Conservation (phyloP, 2,113 vertebrate genomes). For the Arenaria interpres region DNA sequence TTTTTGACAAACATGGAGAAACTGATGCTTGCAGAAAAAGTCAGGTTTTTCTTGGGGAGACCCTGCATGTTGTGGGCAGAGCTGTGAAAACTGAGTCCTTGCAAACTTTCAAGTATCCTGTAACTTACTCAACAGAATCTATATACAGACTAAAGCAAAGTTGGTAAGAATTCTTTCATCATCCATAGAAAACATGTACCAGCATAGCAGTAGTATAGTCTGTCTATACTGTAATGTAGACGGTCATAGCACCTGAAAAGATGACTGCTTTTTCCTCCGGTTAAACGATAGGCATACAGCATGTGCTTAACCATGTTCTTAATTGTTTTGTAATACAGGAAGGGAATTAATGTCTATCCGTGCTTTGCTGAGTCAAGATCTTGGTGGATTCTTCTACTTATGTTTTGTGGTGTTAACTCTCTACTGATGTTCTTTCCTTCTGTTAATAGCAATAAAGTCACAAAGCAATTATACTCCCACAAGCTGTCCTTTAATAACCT, state of each 20-base stretch:
- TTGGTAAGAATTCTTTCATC: neutral
- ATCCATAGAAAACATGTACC: neutral
- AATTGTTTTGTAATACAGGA: neutral
- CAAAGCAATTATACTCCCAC: conserved; percentile 48
- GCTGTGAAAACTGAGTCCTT: neutral
- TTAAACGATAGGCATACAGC: neutral
- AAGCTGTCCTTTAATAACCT: conserved; percentile 52
- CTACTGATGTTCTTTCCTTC: neutral
- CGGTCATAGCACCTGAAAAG: neutral
- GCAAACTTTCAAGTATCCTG: neutral
- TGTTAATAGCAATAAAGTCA: conserved; percentile 38
- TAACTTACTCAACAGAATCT: neutral
- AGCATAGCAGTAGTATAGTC: neutral
- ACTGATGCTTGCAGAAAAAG: neutral
- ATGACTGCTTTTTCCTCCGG: neutral
- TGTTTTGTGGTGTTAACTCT: conserved; percentile 1
- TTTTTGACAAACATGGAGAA: neutral
- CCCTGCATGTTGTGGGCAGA: neutral
- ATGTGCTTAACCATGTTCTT: neutral
- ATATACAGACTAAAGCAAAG: neutral
- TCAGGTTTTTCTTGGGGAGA: neutral
- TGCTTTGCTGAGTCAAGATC: conserved; percentile 47
- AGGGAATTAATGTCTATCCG: neutral
- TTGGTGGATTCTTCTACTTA: neutral
- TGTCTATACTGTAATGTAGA: neutral